Evolutionary conservation across 1,140 invertebrate species (phyloP).

Genomic region (Drosophila pseudoananassae): DNA sequence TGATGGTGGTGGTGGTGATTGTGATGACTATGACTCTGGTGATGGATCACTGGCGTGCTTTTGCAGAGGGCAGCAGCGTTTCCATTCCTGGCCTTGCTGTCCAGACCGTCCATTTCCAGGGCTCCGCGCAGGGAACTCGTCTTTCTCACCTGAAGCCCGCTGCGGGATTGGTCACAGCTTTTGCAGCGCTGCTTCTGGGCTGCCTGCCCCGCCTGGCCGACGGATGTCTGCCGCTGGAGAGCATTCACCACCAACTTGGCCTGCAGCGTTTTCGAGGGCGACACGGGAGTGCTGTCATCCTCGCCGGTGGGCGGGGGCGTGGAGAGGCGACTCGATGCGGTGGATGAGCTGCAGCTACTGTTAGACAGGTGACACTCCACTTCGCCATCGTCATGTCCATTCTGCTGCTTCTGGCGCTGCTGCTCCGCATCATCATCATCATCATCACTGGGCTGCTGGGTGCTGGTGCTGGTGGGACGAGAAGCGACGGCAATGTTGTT

Average conservation of each 20-base stretch:
- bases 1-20: conserved; percentile 35
- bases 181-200: conserved; percentile 47
- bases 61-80: conserved; percentile 53
- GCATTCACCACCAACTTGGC: conserved; percentile 70
- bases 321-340: conserved; percentile 71
- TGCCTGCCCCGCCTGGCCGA: neutral
- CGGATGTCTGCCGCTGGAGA: conserved; percentile 33
- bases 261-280: conserved; percentile 71
- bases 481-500: conserved; percentile 75
- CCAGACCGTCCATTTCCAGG: conserved; percentile 53
- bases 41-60: conserved; percentile 67
- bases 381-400: conserved; percentile 30
- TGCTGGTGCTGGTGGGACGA: conserved; percentile 77
- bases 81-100: conserved; percentile 13
- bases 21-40: conserved; percentile 35
- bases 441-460: conserved; percentile 61
- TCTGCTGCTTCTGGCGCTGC: conserved; percentile 4
- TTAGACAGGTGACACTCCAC: conserved; percentile 41
- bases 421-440: conserved; percentile 26
- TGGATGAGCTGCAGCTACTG: conserved; percentile 57
- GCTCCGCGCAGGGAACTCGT: conserved; percentile 70
- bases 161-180: conserved; percentile 63
- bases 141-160: conserved; percentile 65
- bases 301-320: conserved; percentile 79
- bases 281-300: conserved; percentile 76